A percentile compares a stretch with the other conserved stretches of the same genome.
phyloP scores from a whole-genome alignment of 37 sponge, comb jelly and placozoan genomes.

The Aphrocallistes beatrix region DNA sequence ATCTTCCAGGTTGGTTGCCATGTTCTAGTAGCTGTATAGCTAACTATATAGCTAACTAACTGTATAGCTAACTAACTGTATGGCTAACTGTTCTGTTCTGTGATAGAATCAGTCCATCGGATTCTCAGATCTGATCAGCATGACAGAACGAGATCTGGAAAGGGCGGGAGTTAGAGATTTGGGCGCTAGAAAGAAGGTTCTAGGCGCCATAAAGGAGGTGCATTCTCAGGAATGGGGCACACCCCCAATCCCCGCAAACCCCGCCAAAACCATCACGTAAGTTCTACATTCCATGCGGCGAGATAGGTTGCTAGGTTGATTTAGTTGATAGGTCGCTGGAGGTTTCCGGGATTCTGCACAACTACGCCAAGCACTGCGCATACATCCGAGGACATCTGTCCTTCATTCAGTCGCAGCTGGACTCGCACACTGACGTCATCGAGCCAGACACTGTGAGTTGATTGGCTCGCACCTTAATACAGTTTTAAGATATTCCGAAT shows the following conservation, averaged over 20 bases:
- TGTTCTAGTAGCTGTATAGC: too few species aligned
- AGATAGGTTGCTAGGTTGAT: background rate
- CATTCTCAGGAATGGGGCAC: slow-evolving; percentile 39
- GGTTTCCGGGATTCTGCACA: background rate
- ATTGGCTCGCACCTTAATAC: too few species aligned
- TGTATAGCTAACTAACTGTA: background rate
- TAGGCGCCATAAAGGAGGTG: slow-evolving; percentile 30
- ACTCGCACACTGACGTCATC: background rate
- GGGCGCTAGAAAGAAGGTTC: slow-evolving; percentile 38
- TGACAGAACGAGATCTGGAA: slow-evolving; percentile 44
- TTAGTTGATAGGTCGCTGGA: background rate
- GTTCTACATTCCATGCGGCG: background rate
- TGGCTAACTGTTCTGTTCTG: background rate
- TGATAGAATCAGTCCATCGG: slow-evolving; percentile 28
- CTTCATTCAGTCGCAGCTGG: background rate
- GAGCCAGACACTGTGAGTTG: background rate
- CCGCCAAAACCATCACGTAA: background rate
- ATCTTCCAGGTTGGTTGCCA: slow-evolving; percentile 28
- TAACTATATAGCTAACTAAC: too few species aligned
- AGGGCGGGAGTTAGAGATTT: slow-evolving; percentile 42
- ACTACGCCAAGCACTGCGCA: background rate
- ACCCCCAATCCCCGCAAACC: background rate
- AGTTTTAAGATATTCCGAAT: too few species aligned
- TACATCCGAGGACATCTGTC: background rate
- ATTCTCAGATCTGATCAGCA: slow-evolving; percentile 38